phyloP scores from a whole-genome alignment of 2,797 vertebrate species.

The Enteromius thamalakanensis region DNA sequence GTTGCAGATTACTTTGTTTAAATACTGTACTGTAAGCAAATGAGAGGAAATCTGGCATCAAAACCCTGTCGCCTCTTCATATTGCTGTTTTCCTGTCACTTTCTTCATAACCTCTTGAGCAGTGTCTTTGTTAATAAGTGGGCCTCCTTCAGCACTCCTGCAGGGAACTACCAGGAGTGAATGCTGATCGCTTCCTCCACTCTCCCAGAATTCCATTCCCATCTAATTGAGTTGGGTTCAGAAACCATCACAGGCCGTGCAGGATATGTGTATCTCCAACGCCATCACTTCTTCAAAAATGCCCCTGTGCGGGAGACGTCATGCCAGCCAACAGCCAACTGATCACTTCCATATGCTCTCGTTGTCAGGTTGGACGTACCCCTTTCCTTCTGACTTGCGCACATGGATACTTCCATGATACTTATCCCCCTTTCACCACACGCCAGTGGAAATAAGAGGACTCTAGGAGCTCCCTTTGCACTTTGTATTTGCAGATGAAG shows the following conservation, averaged over 20 bases:
- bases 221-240: slow-evolving; percentile 50
- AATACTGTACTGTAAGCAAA: neutral
- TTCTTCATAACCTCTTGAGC: slow-evolving; percentile 22
- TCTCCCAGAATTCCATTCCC: slow-evolving; percentile 37
- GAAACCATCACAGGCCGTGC: slow-evolving; percentile 41
- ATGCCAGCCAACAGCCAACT: slow-evolving; percentile 49
- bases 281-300: slow-evolving; percentile 38
- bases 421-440: slow-evolving; percentile 40
- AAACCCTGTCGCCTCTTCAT: slow-evolving; percentile 28
- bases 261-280: slow-evolving; percentile 39
- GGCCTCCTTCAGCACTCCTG: slow-evolving; percentile 14
- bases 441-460: slow-evolving; percentile 37
- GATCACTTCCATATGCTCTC: slow-evolving; percentile 60
- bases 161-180: slow-evolving; percentile 41
- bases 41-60: slow-evolving; percentile 13
- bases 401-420: slow-evolving; percentile 18
- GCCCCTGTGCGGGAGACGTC: slow-evolving; percentile 40
- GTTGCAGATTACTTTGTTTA: neutral
- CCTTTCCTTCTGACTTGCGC: slow-evolving; percentile 37
- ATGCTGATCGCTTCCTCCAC: slow-evolving; percentile 32
- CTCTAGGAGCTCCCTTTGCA: slow-evolving; percentile 31
- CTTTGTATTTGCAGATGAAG: slow-evolving; percentile 32
- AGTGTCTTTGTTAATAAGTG: slow-evolving; percentile 11
- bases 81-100: slow-evolving; percentile 48
- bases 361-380: slow-evolving; percentile 37